Conservation (phyloP, 1,140 invertebrate species). For the Saccostrea cuccullata region DNA sequence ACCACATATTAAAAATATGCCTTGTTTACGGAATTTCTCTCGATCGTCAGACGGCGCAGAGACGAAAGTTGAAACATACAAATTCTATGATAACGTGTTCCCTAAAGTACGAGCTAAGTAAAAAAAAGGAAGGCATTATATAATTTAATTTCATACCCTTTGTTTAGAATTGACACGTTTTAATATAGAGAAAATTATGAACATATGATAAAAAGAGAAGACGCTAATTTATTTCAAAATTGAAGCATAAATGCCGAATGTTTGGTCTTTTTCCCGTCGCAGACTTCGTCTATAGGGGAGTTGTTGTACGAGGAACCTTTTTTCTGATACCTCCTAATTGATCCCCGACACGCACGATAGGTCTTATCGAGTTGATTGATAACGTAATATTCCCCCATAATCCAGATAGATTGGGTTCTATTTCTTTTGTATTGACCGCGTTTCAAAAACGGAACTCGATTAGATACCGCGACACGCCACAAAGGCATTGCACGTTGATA, state of each 20-base stretch:
- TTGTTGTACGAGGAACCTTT: conserved; percentile 7
- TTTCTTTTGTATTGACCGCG: conserved; percentile 37
- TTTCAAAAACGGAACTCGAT: conserved; percentile 35
- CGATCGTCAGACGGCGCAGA: conserved; percentile 4
- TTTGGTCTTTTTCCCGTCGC: neutral
- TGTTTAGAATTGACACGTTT: neutral
- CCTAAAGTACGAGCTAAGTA: neutral
- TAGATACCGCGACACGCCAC: conserved; percentile 18
- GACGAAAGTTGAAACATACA: conserved; percentile 14
- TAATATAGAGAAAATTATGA: neutral
- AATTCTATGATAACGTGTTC: neutral
- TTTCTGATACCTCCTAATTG: conserved; percentile 28
- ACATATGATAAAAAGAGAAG: neutral
- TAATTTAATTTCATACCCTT: neutral
- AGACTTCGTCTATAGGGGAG: neutral
- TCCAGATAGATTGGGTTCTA: conserved; percentile 30
- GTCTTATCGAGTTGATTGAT: conserved; percentile 27
- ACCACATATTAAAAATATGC: neutral
- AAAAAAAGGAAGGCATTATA: neutral
- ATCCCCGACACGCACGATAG: conserved; percentile 35
- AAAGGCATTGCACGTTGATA: conserved; percentile 22
- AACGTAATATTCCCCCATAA: conserved; percentile 34
- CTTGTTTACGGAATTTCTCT: conserved; percentile 33
- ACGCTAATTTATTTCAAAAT: neutral
- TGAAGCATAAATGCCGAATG: neutral